Percentiles rank a stretch among this genome's conserved stretches.
Evolutionary conservation across 2,113 vertebrate species (phyloP).

Genomic region (Ploceus nigricollis): DNA sequence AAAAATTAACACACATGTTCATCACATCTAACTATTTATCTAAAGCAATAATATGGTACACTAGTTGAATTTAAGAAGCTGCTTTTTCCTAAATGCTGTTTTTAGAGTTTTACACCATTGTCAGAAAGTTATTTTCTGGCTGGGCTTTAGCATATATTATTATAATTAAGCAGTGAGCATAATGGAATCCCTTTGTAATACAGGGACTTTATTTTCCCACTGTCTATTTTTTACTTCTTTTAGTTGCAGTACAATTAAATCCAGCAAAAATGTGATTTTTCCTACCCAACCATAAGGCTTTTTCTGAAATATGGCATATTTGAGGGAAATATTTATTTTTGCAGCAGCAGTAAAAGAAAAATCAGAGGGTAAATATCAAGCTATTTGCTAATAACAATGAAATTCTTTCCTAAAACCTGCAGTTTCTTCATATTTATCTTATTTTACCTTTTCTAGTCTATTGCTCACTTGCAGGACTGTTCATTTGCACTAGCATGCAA

Average conservation of each 20-base stretch:
- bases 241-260: not conserved
- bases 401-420: not conserved
- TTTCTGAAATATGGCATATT: not conserved
- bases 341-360: not conserved
- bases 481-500: slow-evolving; percentile 18
- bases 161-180: not conserved
- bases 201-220: not conserved
- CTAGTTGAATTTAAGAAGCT: not conserved
- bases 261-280: not conserved
- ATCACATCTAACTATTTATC: not conserved
- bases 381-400: not conserved
- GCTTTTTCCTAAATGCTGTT: not conserved
- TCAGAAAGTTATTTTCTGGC: not conserved
- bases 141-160: not conserved
- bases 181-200: not conserved
- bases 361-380: not conserved
- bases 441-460: not conserved
- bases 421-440: not conserved
- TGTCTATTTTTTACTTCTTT: not conserved
- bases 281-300: not conserved
- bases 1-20: accelerated
- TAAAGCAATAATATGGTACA: not conserved
- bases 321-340: slow-evolving; percentile 2
- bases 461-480: not conserved
- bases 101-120: not conserved